Evolutionary conservation across 2,888 invertebrate species (phyloP).

Genomic region (Tachina grossa): DNA sequence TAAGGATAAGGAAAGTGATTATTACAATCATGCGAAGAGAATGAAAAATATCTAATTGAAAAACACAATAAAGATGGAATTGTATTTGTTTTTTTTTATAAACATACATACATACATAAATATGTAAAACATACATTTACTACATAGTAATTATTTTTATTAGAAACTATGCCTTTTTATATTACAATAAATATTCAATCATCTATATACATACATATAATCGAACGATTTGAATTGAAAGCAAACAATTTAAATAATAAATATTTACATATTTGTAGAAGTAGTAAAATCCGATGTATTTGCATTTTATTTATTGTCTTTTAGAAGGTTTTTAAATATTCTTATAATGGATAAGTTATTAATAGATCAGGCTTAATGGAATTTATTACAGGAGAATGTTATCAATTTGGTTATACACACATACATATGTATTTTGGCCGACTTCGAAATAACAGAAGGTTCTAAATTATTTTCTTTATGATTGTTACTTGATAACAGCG

Average conservation of each 20-base stretch:
- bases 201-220: constrained; percentile 41
- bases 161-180: constrained; percentile 43
- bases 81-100: constrained; percentile 59
- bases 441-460: too few relatives aligned
- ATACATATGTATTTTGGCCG: too few relatives aligned
- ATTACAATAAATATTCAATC: constrained; percentile 55
- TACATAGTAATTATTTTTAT: constrained; percentile 45
- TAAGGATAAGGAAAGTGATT: constrained; percentile 14
- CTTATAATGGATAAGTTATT: too few relatives aligned
- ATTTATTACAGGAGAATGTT: too few relatives aligned
- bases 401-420: too few relatives aligned
- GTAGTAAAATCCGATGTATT: constrained; percentile 33
- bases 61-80: constrained; percentile 68
- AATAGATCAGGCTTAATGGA: too few relatives aligned
- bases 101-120: too few relatives aligned
- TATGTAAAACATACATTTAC: constrained; percentile 25
- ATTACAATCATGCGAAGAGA: background rate
- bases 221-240: constrained; percentile 45
- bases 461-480: too few relatives aligned
- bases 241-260: constrained; percentile 57
- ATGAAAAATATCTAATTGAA: constrained; percentile 21
- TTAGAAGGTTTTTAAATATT: background rate
- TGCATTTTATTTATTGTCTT: background rate
- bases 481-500: too few relatives aligned
- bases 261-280: constrained; percentile 66